phyloP scores from a whole-genome alignment of 1,140 invertebrate genomes.

The Bombus sibiricus region DNA sequence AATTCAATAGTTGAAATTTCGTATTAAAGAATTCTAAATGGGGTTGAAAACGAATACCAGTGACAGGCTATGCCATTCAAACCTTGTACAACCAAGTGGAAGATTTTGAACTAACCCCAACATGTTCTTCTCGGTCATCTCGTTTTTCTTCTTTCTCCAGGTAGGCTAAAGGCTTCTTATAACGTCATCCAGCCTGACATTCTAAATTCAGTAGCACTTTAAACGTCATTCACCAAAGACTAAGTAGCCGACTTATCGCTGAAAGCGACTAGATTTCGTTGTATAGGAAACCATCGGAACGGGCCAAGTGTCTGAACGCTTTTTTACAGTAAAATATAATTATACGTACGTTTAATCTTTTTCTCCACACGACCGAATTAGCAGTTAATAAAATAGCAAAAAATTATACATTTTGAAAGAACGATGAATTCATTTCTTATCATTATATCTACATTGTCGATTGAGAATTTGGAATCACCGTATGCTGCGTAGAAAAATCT shows the following conservation, averaged over 20 bases:
- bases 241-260: conserved; percentile 5
- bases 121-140: background rate
- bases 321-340: background rate
- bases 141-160: background rate
- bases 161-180: conserved; percentile 1
- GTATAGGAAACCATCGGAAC: background rate
- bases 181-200: conserved; percentile 1
- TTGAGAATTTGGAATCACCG: too few species aligned
- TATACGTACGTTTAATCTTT: background rate
- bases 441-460: too few species aligned
- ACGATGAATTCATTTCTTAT: background rate
- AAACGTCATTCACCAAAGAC: conserved; percentile 10
- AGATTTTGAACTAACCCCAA: conserved; percentile 15
- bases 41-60: too few species aligned
- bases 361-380: background rate
- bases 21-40: too few species aligned
- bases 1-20: background rate
- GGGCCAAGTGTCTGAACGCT: too few species aligned
- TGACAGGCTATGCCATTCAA: background rate
- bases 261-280: background rate
- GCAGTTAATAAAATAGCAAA: background rate
- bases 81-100: background rate
- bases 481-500: too few species aligned
- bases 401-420: background rate
- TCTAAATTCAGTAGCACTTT: conserved; percentile 30